Conservation (phyloP, 1,140 invertebrate species). For the Anastrepha ludens region DNA sequence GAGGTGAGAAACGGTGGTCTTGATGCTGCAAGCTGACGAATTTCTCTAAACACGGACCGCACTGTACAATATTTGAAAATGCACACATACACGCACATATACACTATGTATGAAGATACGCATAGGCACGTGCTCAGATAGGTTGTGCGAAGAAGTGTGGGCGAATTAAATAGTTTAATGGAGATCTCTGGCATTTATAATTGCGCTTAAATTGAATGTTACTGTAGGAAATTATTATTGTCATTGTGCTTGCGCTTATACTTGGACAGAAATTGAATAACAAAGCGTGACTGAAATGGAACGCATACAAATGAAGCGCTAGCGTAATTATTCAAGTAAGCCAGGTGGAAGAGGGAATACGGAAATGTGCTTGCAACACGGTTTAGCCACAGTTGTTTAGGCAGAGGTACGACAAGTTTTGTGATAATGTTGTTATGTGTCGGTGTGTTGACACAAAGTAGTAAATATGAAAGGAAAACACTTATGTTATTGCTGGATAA, state of each 20-base stretch:
- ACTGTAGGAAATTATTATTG: background rate
- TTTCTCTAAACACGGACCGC: constrained; percentile 62
- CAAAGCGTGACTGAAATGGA: background rate
- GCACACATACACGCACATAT: background rate
- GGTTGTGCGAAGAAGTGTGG: too few relatives aligned
- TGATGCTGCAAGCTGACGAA: constrained; percentile 69
- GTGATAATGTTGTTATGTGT: too few relatives aligned
- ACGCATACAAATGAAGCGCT: background rate
- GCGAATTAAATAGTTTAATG: background rate
- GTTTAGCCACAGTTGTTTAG: too few relatives aligned
- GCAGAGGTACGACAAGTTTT: too few relatives aligned
- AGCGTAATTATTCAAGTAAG: background rate
- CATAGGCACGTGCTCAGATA: background rate
- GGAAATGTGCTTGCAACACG: too few relatives aligned
- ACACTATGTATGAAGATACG: background rate
- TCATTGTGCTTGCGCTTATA: background rate
- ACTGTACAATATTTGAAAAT: background rate
- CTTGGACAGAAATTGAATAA: too few relatives aligned
- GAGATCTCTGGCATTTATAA: background rate
- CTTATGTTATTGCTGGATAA: too few relatives aligned
- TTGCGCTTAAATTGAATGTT: background rate
- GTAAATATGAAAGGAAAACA: too few relatives aligned
- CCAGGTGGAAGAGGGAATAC: background rate
- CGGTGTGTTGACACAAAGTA: too few relatives aligned
- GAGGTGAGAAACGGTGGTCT: constrained; percentile 72